Percentiles rank a stretch among this genome's conserved stretches.
phyloP scores from a whole-genome alignment of 2,888 invertebrate species.

The Argyresthia albistria region DNA sequence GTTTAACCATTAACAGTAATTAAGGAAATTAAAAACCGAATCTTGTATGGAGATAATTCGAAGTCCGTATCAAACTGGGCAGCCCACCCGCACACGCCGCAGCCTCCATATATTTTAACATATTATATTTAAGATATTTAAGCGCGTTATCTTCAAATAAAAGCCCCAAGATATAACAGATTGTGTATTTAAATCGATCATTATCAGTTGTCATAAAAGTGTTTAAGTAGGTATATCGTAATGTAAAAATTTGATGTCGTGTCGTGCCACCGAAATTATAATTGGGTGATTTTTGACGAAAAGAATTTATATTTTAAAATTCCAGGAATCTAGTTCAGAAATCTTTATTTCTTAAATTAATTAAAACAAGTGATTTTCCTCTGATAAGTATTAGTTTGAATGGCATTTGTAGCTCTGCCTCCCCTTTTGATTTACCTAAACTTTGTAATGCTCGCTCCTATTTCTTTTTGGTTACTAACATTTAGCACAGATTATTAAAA shows the following conservation, averaged over 20 bases:
- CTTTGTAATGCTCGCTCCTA: too few species aligned
- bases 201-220: conserved; percentile 2
- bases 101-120: conserved; percentile 36
- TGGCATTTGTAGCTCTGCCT: too few species aligned
- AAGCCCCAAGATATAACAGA: background rate
- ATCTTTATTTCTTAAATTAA: too few species aligned
- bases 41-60: conserved; percentile 58
- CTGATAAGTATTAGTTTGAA: too few species aligned
- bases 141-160: conserved; percentile 8
- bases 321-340: too few species aligned
- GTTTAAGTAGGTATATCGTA: conserved; percentile 3
- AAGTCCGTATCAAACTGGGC: conserved; percentile 38
- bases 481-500: too few species aligned
- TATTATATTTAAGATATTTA: conserved; percentile 61
- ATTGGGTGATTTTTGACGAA: background rate
- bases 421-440: too few species aligned
- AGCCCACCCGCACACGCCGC: conserved; percentile 50
- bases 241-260: background rate
- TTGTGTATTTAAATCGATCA: conserved; percentile 5
- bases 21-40: conserved; percentile 59
- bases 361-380: too few species aligned
- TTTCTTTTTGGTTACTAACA: too few species aligned
- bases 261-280: too few species aligned
- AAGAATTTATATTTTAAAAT: background rate
- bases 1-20: conserved; percentile 56